These are phyloP conservation scores for Ceryle rudis DNA, from an alignment of 2,797 vertebrate species.

Conservation along the genomic window DNA sequence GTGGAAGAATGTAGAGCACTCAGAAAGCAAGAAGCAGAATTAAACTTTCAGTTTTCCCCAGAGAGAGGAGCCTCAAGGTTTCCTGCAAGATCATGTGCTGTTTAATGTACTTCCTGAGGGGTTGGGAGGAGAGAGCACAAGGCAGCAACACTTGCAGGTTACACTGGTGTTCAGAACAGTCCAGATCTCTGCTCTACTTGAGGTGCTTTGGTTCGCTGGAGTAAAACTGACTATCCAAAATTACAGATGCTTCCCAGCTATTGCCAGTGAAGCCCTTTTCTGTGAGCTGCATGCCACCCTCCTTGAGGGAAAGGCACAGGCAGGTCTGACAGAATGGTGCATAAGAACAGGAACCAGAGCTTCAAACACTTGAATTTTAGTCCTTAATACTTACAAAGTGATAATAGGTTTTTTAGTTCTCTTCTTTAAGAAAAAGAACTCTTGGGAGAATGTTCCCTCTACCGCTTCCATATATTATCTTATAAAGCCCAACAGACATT, in stretches of 20 bases:
- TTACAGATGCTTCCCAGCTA: not conserved
- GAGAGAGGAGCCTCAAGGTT: not conserved
- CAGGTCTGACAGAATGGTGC: accelerated
- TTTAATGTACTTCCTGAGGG: not conserved
- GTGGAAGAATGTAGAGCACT: not conserved
- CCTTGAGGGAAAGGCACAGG: not conserved
- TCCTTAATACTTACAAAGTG: not conserved
- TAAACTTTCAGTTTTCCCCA: not conserved
- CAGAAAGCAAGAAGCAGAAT: not conserved
- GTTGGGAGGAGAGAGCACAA: not conserved
- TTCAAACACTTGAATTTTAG: not conserved
- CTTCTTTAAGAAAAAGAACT: not conserved
- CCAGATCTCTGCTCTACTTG: not conserved
- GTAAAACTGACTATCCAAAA: not conserved
- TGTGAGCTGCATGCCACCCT: accelerated
- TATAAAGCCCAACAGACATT: not conserved
- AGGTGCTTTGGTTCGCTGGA: not conserved
- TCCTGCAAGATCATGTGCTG: not conserved
- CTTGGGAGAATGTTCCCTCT: not conserved
- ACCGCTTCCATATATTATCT: not conserved
- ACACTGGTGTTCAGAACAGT: accelerated
- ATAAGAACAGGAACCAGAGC: not conserved
- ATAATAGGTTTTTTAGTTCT: not conserved
- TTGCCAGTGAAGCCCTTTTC: not conserved
- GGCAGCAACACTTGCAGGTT: not conserved